These are phyloP conservation scores for Hypotaenidia philippensis DNA, from an alignment of 2,797 vertebrate genomes.

Conservation along the genomic window DNA sequence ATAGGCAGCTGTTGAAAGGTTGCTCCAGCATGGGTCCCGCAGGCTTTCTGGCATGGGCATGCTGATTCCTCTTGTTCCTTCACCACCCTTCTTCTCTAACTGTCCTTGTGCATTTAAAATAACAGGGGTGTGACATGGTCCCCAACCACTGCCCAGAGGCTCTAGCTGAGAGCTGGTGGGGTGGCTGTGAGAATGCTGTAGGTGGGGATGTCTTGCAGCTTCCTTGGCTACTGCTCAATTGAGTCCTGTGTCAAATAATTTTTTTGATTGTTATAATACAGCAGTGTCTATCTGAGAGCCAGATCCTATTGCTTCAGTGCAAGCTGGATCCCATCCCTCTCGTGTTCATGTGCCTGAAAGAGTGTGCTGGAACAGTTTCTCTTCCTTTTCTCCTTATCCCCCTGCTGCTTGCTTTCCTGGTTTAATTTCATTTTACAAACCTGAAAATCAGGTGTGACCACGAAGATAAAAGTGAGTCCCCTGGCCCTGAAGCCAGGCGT, in stretches of 20 bases:
- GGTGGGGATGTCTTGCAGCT: background rate
- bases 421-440: constrained; percentile 7
- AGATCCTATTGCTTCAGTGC: background rate
- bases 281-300: background rate
- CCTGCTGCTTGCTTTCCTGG: background rate
- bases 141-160: fast-evolving
- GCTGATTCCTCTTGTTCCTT: background rate
- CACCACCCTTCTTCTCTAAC: background rate
- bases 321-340: background rate
- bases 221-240: background rate
- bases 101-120: background rate
- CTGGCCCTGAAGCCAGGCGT: background rate
- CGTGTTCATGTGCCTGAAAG: background rate
- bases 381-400: background rate
- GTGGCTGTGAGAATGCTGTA: background rate
- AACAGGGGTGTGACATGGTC: background rate
- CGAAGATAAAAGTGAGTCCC: background rate
- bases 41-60: background rate
- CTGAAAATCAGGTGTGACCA: background rate
- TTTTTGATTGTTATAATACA: background rate
- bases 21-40: background rate
- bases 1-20: constrained; percentile 18
- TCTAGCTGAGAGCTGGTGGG: background rate
- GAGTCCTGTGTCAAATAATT: background rate
- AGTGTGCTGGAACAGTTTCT: fast-evolving